Percentiles rank a stretch among this genome's conserved stretches.
phyloP scores from a whole-genome alignment of 2,113 vertebrate species.

The Mustelus asterias region DNA sequence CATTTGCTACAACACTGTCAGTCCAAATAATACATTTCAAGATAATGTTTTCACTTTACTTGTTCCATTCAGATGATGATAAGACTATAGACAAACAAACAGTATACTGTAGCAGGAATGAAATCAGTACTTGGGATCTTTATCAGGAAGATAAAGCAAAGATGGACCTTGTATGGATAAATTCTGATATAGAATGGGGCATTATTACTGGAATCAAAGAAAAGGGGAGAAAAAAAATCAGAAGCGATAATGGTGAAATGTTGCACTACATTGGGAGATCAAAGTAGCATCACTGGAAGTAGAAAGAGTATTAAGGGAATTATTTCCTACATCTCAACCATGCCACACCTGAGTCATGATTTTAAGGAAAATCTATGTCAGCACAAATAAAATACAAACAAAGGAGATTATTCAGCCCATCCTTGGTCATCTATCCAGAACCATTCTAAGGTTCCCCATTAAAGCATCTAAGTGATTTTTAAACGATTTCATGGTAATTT shows the following conservation, averaged over 20 bases:
- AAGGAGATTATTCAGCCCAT: neutral
- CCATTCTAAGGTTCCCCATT: neutral
- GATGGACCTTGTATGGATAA: neutral
- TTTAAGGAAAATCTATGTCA: neutral
- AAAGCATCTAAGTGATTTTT: neutral
- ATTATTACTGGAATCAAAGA: neutral
- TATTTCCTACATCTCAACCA: neutral
- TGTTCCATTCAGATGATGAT: neutral
- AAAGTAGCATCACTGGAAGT: neutral
- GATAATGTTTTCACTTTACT: neutral
- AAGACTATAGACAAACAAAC: neutral
- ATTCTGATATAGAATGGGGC: neutral
- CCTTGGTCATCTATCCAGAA: neutral
- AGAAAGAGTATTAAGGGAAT: neutral
- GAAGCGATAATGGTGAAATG: neutral
- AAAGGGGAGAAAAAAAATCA: neutral
- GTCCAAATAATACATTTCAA: neutral
- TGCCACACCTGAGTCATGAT: too few relatives aligned
- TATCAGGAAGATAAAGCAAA: neutral
- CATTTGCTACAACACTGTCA: neutral
- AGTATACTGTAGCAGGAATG: neutral
- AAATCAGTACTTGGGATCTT: neutral
- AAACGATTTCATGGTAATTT: neutral
- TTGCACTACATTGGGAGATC: neutral
- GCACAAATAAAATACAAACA: neutral